Evolutionary conservation across 2,797 vertebrate genomes (phyloP).

Genomic region (Taenioides sp.): DNA sequence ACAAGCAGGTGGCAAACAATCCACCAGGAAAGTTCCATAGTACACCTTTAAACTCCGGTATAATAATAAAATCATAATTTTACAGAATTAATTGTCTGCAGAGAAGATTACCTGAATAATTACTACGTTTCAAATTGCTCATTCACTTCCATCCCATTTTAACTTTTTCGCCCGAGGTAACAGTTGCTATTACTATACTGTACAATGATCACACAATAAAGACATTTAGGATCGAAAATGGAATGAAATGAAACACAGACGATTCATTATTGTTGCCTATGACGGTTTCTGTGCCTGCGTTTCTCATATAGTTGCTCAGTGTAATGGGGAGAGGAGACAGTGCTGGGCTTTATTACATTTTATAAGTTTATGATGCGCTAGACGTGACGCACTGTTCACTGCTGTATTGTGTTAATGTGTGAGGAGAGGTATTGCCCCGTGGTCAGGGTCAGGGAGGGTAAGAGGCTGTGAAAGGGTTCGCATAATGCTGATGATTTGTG

Average conservation of each 20-base stretch:
- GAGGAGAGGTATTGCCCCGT: slow-evolving; percentile 3
- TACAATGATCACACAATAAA: background rate
- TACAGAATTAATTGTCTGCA: background rate
- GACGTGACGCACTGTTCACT: slow-evolving; percentile 5
- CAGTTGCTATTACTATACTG: background rate
- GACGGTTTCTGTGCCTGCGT: background rate
- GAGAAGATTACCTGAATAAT: background rate
- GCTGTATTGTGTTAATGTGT: background rate
- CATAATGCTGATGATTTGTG: background rate
- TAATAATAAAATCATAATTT: too few species aligned
- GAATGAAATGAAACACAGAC: background rate
- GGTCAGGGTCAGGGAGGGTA: background rate
- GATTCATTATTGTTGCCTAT: background rate
- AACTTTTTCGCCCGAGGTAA: background rate
- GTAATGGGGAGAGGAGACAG: background rate
- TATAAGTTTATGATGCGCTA: slow-evolving; percentile 2
- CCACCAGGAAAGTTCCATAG: too few species aligned
- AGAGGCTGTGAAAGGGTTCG: slow-evolving; percentile 1
- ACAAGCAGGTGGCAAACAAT: too few species aligned
- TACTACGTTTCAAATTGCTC: background rate
- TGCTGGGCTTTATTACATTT: slow-evolving; percentile 12
- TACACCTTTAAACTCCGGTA: background rate
- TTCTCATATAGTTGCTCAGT: background rate
- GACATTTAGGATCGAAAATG: background rate
- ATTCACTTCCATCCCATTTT: background rate